A percentile compares a stretch with the other conserved stretches of the same genome.
phyloP scores from a whole-genome alignment of 2,888 invertebrate species.

The Eupithecia inturbata region DNA sequence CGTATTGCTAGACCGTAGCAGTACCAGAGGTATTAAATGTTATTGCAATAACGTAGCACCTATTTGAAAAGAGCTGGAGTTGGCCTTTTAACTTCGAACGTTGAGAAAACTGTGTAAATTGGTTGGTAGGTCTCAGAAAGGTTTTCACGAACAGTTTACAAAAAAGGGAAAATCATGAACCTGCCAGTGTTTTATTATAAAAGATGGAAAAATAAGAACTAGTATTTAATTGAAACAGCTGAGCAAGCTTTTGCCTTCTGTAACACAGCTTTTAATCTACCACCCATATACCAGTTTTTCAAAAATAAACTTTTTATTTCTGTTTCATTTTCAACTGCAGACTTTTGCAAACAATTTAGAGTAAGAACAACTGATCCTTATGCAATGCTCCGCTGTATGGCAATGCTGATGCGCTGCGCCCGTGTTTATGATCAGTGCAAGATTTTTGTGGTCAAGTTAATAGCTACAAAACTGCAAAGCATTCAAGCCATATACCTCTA shows the following conservation, averaged over 20 bases:
- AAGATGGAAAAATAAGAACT: background rate
- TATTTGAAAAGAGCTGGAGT: conserved; percentile 1
- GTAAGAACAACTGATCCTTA: too few species aligned
- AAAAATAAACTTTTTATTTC: too few species aligned
- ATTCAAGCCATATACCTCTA: background rate
- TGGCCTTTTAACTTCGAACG: background rate
- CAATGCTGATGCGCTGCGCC: too few species aligned
- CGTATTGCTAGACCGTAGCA: background rate
- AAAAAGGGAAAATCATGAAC: background rate
- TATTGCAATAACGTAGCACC: background rate
- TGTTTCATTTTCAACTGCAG: too few species aligned
- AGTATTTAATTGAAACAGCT: background rate
- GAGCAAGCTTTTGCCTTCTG: too few species aligned
- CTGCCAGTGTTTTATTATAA: background rate
- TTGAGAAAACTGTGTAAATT: background rate
- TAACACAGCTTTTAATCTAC: too few species aligned
- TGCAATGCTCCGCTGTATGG: too few species aligned
- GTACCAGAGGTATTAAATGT: background rate
- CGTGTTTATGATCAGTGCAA: background rate
- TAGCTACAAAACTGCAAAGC: background rate
- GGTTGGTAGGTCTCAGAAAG: background rate
- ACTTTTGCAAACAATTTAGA: too few species aligned
- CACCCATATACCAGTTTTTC: too few species aligned
- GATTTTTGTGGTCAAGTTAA: background rate
- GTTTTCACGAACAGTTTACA: background rate